Evolutionary conservation across 2,888 invertebrate species (phyloP), one percentile per base, ranked within the genome.

Genomic region (Standfussiana lucernea): DNA sequence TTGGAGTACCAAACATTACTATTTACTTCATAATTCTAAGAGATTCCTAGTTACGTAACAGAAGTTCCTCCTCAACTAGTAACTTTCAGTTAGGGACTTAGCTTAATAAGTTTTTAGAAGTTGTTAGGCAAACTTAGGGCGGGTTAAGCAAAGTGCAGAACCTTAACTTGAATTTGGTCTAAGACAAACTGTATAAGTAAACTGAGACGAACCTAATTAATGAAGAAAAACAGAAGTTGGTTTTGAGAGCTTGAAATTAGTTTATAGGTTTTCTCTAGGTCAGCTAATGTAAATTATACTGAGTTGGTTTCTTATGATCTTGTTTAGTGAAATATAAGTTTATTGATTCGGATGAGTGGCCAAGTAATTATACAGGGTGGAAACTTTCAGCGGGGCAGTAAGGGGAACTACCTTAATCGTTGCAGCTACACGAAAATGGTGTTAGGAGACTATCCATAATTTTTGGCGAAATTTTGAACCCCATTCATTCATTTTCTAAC

Each of bases 41-140:
- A 59, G 32, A 69, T n/a, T 21, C 40, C 40, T 40, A n/a, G 62
- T 28, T 37, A 70, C 35, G 61, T 53, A 65, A 72, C 32, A 77
- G 47, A 45, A 68, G 50, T 83, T 83, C 15, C 28, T 50, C 66
- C n/a, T 32, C 45, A 40, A 70, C 66, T 70, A 50, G 66, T 67
- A 62, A 73, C 56, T 77, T 72, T 66, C 21, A 74, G 65, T 75
- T 75, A 62, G 11, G 40, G 47, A 72, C 64, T 82, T 50, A 69
- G 75, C 68, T 82, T 69, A 71, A 71, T 72, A 86, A 77, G 79
- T 79, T 79, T 82, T 79, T 64, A 74, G 73, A 81, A 80, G 64
- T 77, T 72, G 68, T 40, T 67, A 78, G 28, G 45, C 66, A 72
- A 79, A 86, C 84, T 78, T 73, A 79, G 66, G 70, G 50, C 28